Base-by-base conservation (phyloP, 2,888 invertebrate species). In the Spisula subtruncata region DNA sequence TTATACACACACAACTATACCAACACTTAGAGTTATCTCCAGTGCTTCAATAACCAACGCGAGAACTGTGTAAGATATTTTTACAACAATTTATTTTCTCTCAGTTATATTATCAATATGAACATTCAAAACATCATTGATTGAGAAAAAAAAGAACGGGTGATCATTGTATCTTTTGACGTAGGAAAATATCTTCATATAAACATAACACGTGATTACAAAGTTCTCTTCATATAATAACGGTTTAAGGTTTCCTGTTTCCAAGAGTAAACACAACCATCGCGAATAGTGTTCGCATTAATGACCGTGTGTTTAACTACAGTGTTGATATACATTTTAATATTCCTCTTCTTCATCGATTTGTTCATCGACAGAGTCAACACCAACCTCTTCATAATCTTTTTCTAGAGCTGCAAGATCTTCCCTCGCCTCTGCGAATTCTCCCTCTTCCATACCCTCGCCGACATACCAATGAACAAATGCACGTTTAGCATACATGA, bases 401-500 rank as follows among this genome's bases (percentile, higher is more conserved):
- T 94, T 94, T 86, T 95, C 94, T n/a, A 95, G 88, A 66, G 94
- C 95, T 51, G 94, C 95, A 85, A 94, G 88, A 91, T 94, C 95
- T 81, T 95, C 95, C 51, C 94, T 86, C 48, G 94, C 94, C 98
- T 94, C 94, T 6, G 93, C 92, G 81, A 94, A 94, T 86, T 94
- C 94, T 54, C 94, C 94, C 86, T 94, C 94, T 83, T 94, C 94
- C 94, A 94, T 94, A 87, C 92, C 92, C 89, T 92, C 92, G 51
- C 93, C 93, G 29, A 93, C 93, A 71, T 93, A 93, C 98, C 98
- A 98, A 97, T 99, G 98, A 18, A 99, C 98, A 96, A 99, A 99
- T 10, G 98, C 98, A 89, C 98, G 97, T 96, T 98, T 98, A 89
- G 98, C 97, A 95, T 98, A 98, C 98, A 99, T 98, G 81, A 98